Base-by-base conservation (phyloP, 1,140 invertebrate genomes). In the Eueides isabella region DNA sequence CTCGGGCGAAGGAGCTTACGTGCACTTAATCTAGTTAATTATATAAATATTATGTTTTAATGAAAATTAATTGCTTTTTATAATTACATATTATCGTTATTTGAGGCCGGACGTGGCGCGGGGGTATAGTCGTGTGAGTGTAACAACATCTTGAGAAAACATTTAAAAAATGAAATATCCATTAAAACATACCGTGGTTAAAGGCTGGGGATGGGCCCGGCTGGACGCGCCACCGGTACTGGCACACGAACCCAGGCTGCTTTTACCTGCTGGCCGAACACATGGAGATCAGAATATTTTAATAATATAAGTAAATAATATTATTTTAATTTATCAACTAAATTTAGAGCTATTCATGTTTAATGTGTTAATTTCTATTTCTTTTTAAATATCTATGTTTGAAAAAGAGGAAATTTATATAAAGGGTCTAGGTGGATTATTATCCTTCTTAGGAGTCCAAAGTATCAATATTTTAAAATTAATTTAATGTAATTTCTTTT, bases 201-300 rank as follows among this genome's bases (percentile, higher is more conserved):
- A 65, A 26, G 89, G 85, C 78, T 92, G 88, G 76, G 87, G 87
- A 85, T 93, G 90, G 67, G 91, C 88, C 79, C 87, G 87, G 85
- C 90, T 86, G 84, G 91, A 89, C 85, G 91, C 90, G 86, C 89
- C 92, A 85, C 93, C 93, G 84, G 91, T 90, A 76, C 93, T 94
- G 71, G 93, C 93, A 86, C 93, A 94, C 76, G 92, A 94, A 93
- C 92, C 92, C 93, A 94, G 93, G 79, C 90, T 93, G 93, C 83
- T 90, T 93, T 94, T 94, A 79, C 93, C 93, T 93, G 76, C 62
- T 75, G 14, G 1, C 23, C 29, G 30, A 63, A 30, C 2, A 31
- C 12, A 31, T 14, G 3, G 16, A 48, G n/a, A 48, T 48, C 16
- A 19, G 41, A 7, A 55, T 26, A 23, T 38, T 31, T 44, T 7